phyloP scores from a whole-genome alignment of 2,113 vertebrate species.

The Pterocles burchelli region DNA sequence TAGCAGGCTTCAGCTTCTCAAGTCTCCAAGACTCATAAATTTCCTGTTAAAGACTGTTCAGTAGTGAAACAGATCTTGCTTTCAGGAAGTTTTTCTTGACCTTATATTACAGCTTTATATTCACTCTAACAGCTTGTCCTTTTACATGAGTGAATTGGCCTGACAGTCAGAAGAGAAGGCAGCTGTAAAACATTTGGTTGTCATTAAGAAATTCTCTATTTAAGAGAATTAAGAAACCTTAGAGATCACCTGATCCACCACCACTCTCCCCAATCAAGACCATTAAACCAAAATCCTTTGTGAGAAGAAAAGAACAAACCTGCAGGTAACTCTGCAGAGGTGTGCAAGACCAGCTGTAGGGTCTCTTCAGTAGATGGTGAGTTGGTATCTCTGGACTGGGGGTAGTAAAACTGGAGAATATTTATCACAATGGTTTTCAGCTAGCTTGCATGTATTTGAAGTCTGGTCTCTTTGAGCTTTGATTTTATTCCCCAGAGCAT shows the following conservation, averaged over 20 bases:
- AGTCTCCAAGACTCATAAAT: accelerated
- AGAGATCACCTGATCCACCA: not conserved
- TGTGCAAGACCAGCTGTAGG: not conserved
- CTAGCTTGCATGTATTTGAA: not conserved
- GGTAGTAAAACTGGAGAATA: not conserved
- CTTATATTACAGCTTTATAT: not conserved
- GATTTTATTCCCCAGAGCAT: not conserved
- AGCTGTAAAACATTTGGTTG: not conserved
- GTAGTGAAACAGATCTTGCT: not conserved
- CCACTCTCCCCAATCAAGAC: not conserved
- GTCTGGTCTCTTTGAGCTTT: not conserved
- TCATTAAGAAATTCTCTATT: not conserved
- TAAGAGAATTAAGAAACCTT: not conserved
- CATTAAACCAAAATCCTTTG: not conserved
- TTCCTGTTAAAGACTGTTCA: not conserved
- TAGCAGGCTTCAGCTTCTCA: not conserved
- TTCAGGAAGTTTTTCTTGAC: not conserved
- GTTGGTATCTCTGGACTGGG: not conserved
- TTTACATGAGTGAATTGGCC: not conserved
- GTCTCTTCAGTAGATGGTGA: not conserved
- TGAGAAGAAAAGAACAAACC: not conserved
- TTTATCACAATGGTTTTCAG: not conserved
- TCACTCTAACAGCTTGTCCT: not conserved
- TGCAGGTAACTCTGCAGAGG: not conserved
- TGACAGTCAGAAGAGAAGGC: not conserved